Conservation (phyloP, 1,140 invertebrate species). For the Oscheius sp. region DNA sequence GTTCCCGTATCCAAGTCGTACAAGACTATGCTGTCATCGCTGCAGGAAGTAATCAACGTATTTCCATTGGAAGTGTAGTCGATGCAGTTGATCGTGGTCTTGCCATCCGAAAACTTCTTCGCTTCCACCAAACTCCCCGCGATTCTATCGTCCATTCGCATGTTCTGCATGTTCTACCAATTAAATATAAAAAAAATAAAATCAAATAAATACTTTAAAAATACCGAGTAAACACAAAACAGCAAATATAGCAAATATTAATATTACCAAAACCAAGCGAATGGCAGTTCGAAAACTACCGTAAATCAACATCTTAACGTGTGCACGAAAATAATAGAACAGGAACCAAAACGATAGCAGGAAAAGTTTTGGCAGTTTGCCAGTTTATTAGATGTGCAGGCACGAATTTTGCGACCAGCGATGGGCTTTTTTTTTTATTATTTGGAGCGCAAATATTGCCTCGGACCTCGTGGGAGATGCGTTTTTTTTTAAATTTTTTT, state of each 20-base stretch:
- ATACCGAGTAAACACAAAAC: no score
- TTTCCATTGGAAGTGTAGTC: background rate
- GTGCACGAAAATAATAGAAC: background rate
- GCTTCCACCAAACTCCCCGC: background rate
- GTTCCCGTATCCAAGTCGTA: background rate
- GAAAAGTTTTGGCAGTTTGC: background rate
- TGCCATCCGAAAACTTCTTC: background rate
- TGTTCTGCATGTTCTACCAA: background rate
- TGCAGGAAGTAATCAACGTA: background rate
- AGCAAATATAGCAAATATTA: no score
- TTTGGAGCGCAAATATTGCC: background rate
- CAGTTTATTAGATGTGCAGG: background rate
- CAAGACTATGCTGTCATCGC: background rate
- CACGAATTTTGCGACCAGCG: background rate
- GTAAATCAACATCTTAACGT: background rate
- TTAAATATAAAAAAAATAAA: background rate
- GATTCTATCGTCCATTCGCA: background rate
- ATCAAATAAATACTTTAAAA: no score
- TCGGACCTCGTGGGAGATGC: background rate
- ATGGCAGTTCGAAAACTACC: no score
- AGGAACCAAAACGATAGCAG: background rate
- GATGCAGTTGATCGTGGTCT: background rate
- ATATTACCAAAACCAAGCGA: no score
- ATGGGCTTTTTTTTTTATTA: background rate
- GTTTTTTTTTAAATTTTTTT: constrained; percentile 5